A percentile compares a stretch with the other conserved stretches of the same genome.
These are phyloP conservation scores for Holothuria glaberrima DNA, from an alignment of 35 echinoderm and acorn worm genomes.

Conservation along the genomic window DNA sequence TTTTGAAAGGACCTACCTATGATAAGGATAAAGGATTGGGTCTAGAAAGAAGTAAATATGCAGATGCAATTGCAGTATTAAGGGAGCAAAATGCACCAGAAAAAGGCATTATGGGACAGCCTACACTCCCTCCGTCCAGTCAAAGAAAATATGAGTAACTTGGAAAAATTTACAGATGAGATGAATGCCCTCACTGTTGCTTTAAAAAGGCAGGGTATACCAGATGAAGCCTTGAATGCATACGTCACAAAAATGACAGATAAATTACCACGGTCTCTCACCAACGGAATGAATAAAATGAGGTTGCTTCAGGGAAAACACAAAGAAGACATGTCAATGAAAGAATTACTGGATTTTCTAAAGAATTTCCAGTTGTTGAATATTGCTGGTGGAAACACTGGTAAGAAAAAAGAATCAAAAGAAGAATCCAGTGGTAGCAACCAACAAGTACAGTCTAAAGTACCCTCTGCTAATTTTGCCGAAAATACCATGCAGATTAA, in stretches of 20 bases:
- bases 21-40: no score
- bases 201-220: no score
- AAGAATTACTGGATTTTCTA: conserved; percentile 12
- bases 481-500: background rate
- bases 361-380: conserved; percentile 10
- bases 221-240: background rate
- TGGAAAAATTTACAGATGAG: no score
- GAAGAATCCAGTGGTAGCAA: background rate
- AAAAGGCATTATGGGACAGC: no score
- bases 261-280: background rate
- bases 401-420: background rate
- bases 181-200: no score
- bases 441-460: background rate
- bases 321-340: background rate
- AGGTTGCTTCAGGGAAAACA: conserved; percentile 17
- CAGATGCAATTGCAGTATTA: no score
- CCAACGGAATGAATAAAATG: background rate
- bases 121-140: no score
- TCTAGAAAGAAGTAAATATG: no score
- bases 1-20: no score
- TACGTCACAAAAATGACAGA: background rate
- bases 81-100: no score
- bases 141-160: no score
- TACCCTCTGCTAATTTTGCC: background rate
- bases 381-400: background rate